phyloP scores from a whole-genome alignment of 1,140 invertebrate species.

The Bombus breviceps region DNA sequence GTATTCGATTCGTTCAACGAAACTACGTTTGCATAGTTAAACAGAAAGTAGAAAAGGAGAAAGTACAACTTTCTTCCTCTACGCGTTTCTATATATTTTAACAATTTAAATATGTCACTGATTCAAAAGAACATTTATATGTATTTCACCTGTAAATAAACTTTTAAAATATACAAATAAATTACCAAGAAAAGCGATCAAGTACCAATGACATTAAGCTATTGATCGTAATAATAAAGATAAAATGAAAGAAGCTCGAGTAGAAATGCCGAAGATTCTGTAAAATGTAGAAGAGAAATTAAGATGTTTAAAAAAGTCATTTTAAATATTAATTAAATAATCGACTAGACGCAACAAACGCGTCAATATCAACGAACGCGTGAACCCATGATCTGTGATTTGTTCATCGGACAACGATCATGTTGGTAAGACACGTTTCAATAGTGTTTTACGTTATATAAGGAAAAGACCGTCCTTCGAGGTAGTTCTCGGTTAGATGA shows the following conservation, averaged over 20 bases:
- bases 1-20: not conserved
- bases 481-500: not conserved
- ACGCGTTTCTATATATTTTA: not conserved
- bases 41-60: no score
- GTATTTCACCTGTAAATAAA: no score
- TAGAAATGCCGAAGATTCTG: no score
- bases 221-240: no score
- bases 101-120: no score
- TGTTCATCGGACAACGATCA: not conserved
- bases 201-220: no score
- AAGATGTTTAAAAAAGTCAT: no score
- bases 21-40: not conserved
- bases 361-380: not conserved
- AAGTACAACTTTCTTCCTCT: not conserved
- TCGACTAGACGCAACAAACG: not conserved
- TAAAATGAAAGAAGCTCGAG: no score
- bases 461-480: constrained; percentile 35
- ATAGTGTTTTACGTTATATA: not conserved
- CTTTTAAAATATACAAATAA: no score
- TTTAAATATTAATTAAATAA: not conserved
- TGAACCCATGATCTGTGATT: not conserved
- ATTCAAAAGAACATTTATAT: no score
- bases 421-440: not conserved
- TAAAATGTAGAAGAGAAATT: no score
- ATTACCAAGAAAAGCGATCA: no score